phyloP scores from a whole-genome alignment of 2,113 vertebrate species.

The Athene cunicularia region DNA sequence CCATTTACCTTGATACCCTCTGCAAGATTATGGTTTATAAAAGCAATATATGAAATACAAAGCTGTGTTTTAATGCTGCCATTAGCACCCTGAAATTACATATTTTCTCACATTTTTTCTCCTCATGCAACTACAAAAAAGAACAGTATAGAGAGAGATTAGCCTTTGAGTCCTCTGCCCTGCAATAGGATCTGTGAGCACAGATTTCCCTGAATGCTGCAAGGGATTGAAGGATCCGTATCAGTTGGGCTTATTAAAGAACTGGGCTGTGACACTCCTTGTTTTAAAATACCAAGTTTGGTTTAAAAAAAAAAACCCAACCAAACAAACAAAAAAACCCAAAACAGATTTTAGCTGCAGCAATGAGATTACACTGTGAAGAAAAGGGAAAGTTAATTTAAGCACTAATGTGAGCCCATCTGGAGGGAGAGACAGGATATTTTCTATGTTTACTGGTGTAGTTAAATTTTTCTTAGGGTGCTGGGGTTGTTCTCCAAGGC shows the following conservation, averaged over 20 bases:
- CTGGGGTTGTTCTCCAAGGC: not conserved
- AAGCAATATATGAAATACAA: not conserved
- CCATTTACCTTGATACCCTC: not conserved
- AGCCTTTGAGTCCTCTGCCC: not conserved
- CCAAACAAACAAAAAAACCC: not conserved
- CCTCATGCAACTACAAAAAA: not conserved
- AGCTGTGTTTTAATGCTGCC: not conserved
- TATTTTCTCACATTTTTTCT: slow-evolving; percentile 47
- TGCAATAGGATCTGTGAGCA: not conserved
- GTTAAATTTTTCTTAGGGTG: not conserved
- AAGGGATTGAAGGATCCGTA: not conserved
- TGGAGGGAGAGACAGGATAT: fast-evolving
- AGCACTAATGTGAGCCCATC: not conserved
- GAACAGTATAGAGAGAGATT: not conserved
- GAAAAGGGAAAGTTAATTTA: not conserved
- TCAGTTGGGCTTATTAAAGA: not conserved
- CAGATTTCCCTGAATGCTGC: not conserved
- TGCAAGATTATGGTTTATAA: not conserved
- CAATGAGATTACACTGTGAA: not conserved
- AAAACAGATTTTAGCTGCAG: not conserved
- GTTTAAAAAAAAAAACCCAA: not conserved
- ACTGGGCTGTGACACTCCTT: not conserved
- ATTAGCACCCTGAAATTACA: not conserved
- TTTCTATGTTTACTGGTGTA: not conserved
- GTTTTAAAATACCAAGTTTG: not conserved